Base-by-base conservation (phyloP, 1,140 invertebrate species). In the Brachionus manjavacas region DNA sequence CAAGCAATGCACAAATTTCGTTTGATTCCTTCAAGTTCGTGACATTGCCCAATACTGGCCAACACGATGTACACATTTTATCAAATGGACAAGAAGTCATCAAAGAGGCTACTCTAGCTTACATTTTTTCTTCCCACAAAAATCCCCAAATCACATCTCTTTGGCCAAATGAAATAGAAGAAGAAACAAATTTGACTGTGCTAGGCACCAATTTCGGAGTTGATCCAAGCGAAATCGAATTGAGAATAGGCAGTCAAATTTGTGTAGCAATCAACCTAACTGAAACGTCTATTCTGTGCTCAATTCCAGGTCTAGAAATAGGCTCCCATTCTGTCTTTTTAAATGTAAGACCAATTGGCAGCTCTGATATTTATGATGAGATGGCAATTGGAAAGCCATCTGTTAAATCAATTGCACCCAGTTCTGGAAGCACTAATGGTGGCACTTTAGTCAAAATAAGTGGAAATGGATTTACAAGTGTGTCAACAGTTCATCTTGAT, bases 391-490 rank as follows among this genome's bases (percentile, higher is more conserved):
- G 72, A 28, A 14, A 11, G 8, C 25, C 41, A 23, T 49, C 20
- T 76, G 20, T 81, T 14, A 20, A 60, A 81, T 81, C 79, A 43
- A 41, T 83, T 35, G 4, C 2, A 16, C 81, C 81, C 23, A 16
- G 1, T 2, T 14, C 41, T 4, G 81, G 81, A 16, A 83, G 81
- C 41, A 72, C 23, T 14, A 68, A 86, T 66, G 88, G 88, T 16
- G 88, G 88, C 3, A 88, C 88, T 1, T 35, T 49, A 25, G 12
- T 89, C 3, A 87, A 86, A 8, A 78, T 88, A 8, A 85, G 83
- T 31, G 88, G 88, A 0, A 72, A 85, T 11, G 88, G 88, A 9
- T 88, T 89, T 70, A 9, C 60, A 8, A 20, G 3, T 23, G n/a
- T 4, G 9, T 46, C 60, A 43, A 16, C 8, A 23, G 23, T 83